Conservation (phyloP, 2,888 invertebrate species). For the Lapara coniferarum region DNA sequence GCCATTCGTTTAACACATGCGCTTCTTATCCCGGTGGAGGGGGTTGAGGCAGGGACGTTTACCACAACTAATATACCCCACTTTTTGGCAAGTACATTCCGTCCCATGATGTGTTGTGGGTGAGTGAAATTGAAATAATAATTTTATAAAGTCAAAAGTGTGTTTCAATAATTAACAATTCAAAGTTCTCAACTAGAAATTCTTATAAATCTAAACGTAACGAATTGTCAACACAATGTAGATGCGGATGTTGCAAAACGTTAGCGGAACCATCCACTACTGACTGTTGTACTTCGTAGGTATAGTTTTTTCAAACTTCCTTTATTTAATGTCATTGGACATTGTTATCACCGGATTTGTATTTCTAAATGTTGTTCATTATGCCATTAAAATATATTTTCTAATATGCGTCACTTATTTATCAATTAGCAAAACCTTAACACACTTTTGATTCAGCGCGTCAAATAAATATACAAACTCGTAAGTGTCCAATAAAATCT, state of each 20-base stretch:
- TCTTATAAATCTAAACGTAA: not conserved
- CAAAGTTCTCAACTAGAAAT: no score
- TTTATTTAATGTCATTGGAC: slow-evolving; percentile 17
- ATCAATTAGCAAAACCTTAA: not conserved
- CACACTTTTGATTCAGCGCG: not conserved
- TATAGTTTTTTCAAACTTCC: slow-evolving; percentile 24
- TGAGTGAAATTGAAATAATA: no score
- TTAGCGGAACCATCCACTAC: slow-evolving; percentile 22
- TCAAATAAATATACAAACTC: no score
- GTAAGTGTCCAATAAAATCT: no score
- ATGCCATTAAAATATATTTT: not conserved
- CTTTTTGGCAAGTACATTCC: no score
- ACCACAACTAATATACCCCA: no score
- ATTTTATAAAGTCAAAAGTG: no score
- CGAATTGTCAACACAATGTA: slow-evolving; percentile 23
- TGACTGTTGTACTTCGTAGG: slow-evolving; percentile 3
- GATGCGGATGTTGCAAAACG: slow-evolving; percentile 25
- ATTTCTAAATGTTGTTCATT: not conserved
- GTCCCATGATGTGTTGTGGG: no score
- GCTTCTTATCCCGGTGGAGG: no score
- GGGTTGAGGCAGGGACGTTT: no score
- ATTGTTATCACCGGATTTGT: slow-evolving; percentile 6
- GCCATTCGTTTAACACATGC: no score
- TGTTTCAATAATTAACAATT: no score
- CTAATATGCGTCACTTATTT: not conserved